Conservation (phyloP, 2,888 invertebrate genomes). For the Drosophila mayaguana region DNA sequence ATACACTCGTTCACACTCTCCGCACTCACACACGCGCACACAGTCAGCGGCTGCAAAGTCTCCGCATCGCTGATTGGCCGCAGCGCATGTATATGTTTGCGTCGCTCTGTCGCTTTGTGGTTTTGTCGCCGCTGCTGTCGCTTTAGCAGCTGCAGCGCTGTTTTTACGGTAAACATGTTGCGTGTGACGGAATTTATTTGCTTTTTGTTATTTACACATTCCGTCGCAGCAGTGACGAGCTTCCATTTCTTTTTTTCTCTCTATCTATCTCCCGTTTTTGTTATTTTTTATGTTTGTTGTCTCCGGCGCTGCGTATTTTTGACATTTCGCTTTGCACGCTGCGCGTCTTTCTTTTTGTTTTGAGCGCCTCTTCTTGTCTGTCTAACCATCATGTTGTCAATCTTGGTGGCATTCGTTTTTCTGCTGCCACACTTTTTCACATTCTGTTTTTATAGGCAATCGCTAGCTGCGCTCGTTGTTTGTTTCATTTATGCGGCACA, state of each 20-base stretch:
- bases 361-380: slow-evolving; percentile 75
- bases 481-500: slow-evolving; percentile 36
- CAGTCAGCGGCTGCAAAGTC: slow-evolving; percentile 54
- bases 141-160: slow-evolving; percentile 32
- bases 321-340: slow-evolving; percentile 78
- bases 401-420: slow-evolving; percentile 80
- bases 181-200: slow-evolving; percentile 81
- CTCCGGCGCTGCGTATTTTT: slow-evolving; percentile 71
- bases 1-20: slow-evolving; percentile 36
- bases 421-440: slow-evolving; percentile 51
- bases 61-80: slow-evolving; percentile 81
- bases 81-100: slow-evolving; percentile 25
- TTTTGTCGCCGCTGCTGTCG: slow-evolving; percentile 36
- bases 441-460: slow-evolving; percentile 53
- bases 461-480: slow-evolving; percentile 31
- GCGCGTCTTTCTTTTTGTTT: slow-evolving; percentile 74
- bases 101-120: slow-evolving; percentile 65
- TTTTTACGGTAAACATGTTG: slow-evolving; percentile 69
- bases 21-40: slow-evolving; percentile 32
- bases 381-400: slow-evolving; percentile 82
- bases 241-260: slow-evolving; percentile 50
- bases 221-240: slow-evolving; percentile 49
- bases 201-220: slow-evolving; percentile 82
- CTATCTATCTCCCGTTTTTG: slow-evolving; percentile 17
- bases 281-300: slow-evolving; percentile 18